A percentile compares a stretch with the other conserved stretches of the same genome.
These are phyloP conservation scores for Drosophila mojavensis DNA, from an alignment of 1,140 invertebrate genomes.

Conservation along the genomic window DNA sequence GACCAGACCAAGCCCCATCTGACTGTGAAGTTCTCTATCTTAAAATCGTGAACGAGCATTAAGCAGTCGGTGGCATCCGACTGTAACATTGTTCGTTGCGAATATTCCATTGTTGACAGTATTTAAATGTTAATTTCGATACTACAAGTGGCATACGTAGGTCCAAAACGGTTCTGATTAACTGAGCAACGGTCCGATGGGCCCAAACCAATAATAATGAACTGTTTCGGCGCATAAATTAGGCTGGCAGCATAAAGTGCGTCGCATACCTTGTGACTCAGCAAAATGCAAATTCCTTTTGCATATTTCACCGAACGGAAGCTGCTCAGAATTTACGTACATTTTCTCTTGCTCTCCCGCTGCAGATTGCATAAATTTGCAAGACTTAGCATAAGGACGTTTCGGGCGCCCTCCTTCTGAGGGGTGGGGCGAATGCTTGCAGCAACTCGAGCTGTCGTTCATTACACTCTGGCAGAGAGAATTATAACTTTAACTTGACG, in stretches of 20 bases:
- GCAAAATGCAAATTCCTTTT: slow-evolving; percentile 39
- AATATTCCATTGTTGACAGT: too few species aligned
- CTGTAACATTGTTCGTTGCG: too few species aligned
- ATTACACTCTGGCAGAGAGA: not conserved
- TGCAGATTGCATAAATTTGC: slow-evolving; percentile 42
- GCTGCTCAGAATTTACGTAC: slow-evolving; percentile 29
- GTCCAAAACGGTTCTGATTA: too few species aligned
- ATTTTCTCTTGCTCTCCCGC: slow-evolving; percentile 25
- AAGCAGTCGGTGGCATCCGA: too few species aligned
- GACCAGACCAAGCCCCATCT: too few species aligned
- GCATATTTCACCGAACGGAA: slow-evolving; percentile 26
- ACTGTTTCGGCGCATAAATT: slow-evolving; percentile 30
- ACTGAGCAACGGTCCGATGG: slow-evolving; percentile 1
- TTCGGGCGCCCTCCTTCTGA: not conserved
- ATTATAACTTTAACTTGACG: not conserved
- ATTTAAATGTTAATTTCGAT: too few species aligned
- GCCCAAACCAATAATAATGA: slow-evolving; percentile 39
- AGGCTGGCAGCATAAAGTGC: not conserved
- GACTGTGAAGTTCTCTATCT: too few species aligned
- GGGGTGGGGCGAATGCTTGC: slow-evolving; percentile 3
- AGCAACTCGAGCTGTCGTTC: not conserved
- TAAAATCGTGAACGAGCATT: too few species aligned
- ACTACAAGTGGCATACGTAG: too few species aligned
- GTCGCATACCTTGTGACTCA: slow-evolving; percentile 16
- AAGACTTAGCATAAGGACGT: slow-evolving; percentile 26